These are phyloP conservation scores for Urocolius indicus DNA, from an alignment of 2,113 vertebrate genomes.

Conservation along the genomic window DNA sequence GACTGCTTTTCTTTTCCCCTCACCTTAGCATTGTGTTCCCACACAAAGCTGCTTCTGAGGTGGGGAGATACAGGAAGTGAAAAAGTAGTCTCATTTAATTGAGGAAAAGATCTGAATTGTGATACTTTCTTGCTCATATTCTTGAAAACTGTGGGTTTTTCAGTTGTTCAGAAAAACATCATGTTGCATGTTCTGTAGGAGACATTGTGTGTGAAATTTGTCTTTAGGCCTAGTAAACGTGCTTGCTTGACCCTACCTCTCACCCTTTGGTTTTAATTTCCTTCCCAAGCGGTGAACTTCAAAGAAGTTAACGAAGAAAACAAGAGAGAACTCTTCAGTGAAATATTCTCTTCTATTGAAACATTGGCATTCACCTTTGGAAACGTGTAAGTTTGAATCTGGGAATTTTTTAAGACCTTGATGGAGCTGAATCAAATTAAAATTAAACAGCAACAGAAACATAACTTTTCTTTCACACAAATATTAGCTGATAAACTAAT, in stretches of 20 bases:
- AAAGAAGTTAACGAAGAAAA: constrained; percentile 95
- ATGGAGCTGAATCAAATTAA: not conserved
- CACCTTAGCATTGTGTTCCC: not conserved
- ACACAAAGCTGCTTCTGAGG: not conserved
- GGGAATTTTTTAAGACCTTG: not conserved
- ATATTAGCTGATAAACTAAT: not conserved
- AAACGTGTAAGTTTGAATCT: constrained; percentile 90
- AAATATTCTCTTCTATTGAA: constrained; percentile 94
- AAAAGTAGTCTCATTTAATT: not conserved
- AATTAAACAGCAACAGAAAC: not conserved
- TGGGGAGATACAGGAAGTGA: not conserved
- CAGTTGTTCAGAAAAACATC: not conserved
- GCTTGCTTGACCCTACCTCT: not conserved
- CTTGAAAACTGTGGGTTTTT: not conserved
- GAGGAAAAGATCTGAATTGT: not conserved
- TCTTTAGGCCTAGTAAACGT: not conserved
- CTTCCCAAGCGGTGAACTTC: constrained; percentile 90
- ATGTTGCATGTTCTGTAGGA: not conserved
- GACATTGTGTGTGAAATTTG: not conserved
- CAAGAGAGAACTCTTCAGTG: constrained; percentile 88
- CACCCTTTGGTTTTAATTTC: constrained; percentile 1
- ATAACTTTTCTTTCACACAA: not conserved
- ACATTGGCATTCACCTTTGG: constrained; percentile 97
- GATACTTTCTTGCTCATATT: not conserved
- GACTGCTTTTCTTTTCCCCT: not conserved